These are phyloP conservation scores for Sebastolobus altivelis DNA, from an alignment of 2,797 vertebrate genomes.

Conservation along the genomic window DNA sequence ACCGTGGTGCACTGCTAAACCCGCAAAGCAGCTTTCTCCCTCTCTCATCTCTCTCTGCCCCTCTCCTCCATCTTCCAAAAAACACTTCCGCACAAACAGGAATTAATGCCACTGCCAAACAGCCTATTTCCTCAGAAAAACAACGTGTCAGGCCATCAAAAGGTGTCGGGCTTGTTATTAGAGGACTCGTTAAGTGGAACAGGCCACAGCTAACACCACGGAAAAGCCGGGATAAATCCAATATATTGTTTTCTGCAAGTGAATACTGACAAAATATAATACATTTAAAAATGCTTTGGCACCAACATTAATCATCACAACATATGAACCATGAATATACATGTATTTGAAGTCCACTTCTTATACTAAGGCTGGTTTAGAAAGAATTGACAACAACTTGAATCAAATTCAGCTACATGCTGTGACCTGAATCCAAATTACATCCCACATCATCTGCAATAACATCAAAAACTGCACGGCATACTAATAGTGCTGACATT, in stretches of 20 bases:
- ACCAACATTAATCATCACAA: not conserved
- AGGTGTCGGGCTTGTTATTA: conserved; percentile 40
- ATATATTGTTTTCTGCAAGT: conserved; percentile 14
- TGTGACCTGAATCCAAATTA: conserved; percentile 27
- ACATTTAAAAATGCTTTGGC: not conserved
- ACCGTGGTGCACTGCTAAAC: conserved; percentile 71
- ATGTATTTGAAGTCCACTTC: not conserved
- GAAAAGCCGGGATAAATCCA: conserved; percentile 11
- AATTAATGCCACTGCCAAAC: conserved; percentile 53
- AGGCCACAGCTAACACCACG: not conserved
- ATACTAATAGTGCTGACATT: conserved; percentile 1
- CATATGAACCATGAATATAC: not conserved
- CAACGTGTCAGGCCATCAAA: conserved; percentile 35
- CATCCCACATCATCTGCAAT: not conserved
- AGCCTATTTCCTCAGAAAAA: conserved; percentile 51
- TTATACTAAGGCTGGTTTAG: not conserved
- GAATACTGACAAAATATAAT: conserved; percentile 12
- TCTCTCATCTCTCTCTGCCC: conserved; percentile 61
- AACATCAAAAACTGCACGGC: not conserved
- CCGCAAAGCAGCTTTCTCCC: conserved; percentile 79
- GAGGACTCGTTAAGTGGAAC: conserved; percentile 37
- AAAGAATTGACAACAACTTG: not conserved
- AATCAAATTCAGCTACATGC: not conserved
- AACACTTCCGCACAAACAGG: conserved; percentile 66
- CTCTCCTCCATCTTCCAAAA: conserved; percentile 61